Evolutionary conservation across 92 coral and sea anemone genomes (phyloP).

Genomic region (Siderastrea siderea): DNA sequence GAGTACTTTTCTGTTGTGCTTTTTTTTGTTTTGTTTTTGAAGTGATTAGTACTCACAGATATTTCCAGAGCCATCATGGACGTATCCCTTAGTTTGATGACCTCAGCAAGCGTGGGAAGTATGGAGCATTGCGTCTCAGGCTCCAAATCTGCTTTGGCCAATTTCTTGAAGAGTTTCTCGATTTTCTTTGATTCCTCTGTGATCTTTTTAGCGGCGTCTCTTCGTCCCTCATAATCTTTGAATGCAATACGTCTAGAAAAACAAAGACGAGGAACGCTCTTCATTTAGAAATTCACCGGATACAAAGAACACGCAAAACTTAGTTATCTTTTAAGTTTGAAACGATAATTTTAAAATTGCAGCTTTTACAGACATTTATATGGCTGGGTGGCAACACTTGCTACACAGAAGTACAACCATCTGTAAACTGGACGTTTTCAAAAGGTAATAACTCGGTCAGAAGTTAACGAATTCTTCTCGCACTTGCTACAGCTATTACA

Average conservation of each 20-base stretch:
- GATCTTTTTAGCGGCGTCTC: constrained; percentile 85
- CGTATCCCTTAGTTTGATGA: constrained; percentile 91
- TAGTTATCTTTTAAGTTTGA: no score
- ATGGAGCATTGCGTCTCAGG: constrained; percentile 79
- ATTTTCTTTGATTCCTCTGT: constrained; percentile 85
- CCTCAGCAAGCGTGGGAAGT: constrained; percentile 88
- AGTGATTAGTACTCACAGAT: constrained; percentile 71
- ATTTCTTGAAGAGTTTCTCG: constrained; percentile 84
- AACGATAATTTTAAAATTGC: no score
- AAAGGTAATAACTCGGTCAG: no score
- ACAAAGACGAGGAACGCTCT: background rate
- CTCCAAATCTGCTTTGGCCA: constrained; percentile 49
- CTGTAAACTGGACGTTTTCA: no score
- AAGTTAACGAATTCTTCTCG: no score
- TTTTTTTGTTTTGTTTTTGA: background rate
- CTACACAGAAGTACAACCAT: no score
- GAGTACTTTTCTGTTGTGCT: background rate
- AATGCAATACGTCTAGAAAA: constrained; percentile 81
- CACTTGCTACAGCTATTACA: no score
- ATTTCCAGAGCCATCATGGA: constrained; percentile 93
- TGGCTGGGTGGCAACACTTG: no score
- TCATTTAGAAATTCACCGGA: no score
- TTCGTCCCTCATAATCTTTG: constrained; percentile 88
- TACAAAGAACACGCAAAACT: no score
- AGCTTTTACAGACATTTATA: no score